Base-by-base conservation (phyloP, 2,888 invertebrate species). In the Tenodera sinensis region DNA sequence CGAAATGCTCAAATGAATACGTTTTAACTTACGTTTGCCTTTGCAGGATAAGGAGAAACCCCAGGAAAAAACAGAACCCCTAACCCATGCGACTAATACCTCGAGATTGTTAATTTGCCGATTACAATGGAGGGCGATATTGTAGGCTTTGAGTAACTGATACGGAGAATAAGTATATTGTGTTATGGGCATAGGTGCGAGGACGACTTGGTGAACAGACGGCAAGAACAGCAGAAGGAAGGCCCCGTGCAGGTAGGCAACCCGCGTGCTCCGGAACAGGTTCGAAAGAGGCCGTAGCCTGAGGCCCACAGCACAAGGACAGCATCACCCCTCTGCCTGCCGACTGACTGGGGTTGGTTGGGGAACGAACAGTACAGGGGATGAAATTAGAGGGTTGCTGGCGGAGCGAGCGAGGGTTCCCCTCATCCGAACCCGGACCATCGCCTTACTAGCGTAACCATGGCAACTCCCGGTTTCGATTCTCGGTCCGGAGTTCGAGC, bases 341-440 rank as follows among this genome's bases (percentile, higher is more conserved):
- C 28, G 34, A 28, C 83, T 71, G 54, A 42, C 42, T 28, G 7
- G 28, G 34, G 84, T 84, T 28, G 28, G 14, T n/a, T 14, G 82
- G 42, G 30, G 6, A 15, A 83, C 47, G 88, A 81, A 81, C 81
- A 81, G 81, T 88, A 84, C 88, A 86, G 89, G 89, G 89, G 88
- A 88, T 85, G 20, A 88, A 89, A 89, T 89, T 89, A 89, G 88
- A 89, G 89, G 88, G 88, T 88, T 14, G 89, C 27, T 71, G 85
- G 85, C 85, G 28, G 42, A 47, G 87, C 25, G 87, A 87, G 87
- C 81, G 82, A 87, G 83, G 82, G 81, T 87, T 28, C 71, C 82
- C 54, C 54, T 71, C 54, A 71, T 71, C 54, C 54, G 54, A 71
- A 71, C 54, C 54, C 54, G 54, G 54, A 71, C 54, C 54, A 71